Conservation (phyloP, 2,888 invertebrate species). For the Microchrysa polita region DNA sequence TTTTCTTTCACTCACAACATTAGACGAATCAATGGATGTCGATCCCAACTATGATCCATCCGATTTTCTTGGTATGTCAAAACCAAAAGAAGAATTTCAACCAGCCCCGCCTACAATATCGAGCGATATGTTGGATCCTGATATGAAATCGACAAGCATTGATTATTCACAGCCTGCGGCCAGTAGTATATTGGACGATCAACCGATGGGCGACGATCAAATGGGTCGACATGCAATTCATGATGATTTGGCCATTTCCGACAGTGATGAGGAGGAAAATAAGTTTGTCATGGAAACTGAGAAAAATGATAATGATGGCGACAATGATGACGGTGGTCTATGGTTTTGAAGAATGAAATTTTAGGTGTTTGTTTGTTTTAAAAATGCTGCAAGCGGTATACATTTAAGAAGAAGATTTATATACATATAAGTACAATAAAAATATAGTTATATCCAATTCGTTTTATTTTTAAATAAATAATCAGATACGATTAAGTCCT, state of each 20-base stretch:
- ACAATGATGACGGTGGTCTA: conserved; percentile 51
- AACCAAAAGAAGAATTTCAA: conserved; percentile 41
- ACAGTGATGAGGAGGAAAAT: conserved; percentile 73
- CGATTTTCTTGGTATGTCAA: conserved; percentile 75
- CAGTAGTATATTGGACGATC: conserved; percentile 35
- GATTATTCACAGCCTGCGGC: conserved; percentile 48
- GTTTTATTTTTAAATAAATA: no score
- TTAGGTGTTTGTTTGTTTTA: no score
- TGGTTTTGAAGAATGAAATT: conserved; percentile 53
- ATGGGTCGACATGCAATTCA: conserved; percentile 68
- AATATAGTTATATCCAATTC: no score
- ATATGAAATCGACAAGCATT: conserved; percentile 40
- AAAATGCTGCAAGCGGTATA: no score
- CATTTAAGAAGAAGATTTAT: no score
- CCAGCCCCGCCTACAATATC: conserved; percentile 27
- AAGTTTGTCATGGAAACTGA: conserved; percentile 51
- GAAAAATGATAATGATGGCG: conserved; percentile 49
- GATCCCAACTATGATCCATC: conserved; percentile 89
- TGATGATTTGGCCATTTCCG: conserved; percentile 80
- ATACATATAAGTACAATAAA: no score
- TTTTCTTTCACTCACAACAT: neutral
- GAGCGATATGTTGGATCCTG: conserved; percentile 26
- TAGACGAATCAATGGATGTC: conserved; percentile 78
- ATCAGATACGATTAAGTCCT: no score
- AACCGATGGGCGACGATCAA: conserved; percentile 22